Evolutionary conservation across 2,797 vertebrate genomes (phyloP).

Genomic region (Tamandua tetradactyla): DNA sequence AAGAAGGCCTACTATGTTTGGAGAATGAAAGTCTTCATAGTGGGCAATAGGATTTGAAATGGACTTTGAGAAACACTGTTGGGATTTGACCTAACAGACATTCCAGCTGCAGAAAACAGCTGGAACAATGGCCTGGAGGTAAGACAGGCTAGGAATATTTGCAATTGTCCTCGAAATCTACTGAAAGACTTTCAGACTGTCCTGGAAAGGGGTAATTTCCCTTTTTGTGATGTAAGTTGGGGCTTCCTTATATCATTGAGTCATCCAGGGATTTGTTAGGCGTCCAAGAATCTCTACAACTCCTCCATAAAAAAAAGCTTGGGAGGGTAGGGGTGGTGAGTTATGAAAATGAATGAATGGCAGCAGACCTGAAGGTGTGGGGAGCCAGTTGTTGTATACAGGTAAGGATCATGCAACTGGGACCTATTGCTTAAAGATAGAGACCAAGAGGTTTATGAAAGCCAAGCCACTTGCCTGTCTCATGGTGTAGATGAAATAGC

Average conservation of each 20-base stretch:
- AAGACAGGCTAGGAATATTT: neutral
- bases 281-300: neutral
- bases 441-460: neutral
- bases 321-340: neutral
- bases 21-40: neutral
- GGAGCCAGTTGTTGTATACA: neutral
- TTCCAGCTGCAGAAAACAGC: neutral
- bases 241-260: neutral
- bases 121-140: neutral
- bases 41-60: neutral
- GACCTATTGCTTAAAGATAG: neutral
- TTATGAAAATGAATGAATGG: neutral
- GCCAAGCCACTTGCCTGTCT: neutral
- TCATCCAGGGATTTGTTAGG: neutral
- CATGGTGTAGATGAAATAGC: neutral
- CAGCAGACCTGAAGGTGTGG: neutral
- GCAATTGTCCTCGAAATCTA: neutral
- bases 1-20: neutral
- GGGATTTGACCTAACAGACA: neutral
- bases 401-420: neutral
- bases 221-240: neutral
- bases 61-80: neutral
- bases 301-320: neutral
- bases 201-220: neutral
- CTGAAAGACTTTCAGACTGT: neutral